Percentiles rank a stretch among this genome's conserved stretches.
Evolutionary conservation across 1,140 invertebrate genomes (phyloP).

Genomic region (Physella acuta): DNA sequence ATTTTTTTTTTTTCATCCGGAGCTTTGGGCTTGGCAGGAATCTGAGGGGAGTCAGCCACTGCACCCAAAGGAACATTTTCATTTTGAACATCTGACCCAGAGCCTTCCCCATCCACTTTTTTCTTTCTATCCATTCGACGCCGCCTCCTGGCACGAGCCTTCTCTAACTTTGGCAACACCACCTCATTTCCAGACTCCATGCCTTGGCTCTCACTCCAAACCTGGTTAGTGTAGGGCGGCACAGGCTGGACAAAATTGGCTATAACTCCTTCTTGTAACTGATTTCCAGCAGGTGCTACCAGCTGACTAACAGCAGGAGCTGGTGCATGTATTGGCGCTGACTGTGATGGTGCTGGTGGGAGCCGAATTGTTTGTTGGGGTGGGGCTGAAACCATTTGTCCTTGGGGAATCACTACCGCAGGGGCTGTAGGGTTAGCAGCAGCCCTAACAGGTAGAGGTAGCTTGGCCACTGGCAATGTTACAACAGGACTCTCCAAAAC

Average conservation of each 20-base stretch:
- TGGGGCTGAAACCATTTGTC: not conserved
- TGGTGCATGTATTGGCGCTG: not conserved
- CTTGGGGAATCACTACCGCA: too few relatives aligned
- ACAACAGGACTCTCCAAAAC: constrained; percentile 22
- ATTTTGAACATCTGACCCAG: constrained; percentile 10
- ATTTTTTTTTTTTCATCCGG: constrained; percentile 26
- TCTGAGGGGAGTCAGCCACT: not conserved
- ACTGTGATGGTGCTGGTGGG: not conserved
- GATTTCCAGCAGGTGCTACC: not conserved
- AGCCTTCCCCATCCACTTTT: constrained; percentile 17
- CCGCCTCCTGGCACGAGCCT: constrained; percentile 11
- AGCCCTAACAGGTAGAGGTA: not conserved
- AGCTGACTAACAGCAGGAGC: not conserved
- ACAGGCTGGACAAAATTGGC: too few relatives aligned
- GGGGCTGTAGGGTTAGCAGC: not conserved
- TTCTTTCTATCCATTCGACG: constrained; percentile 25
- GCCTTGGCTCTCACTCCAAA: constrained; percentile 12
- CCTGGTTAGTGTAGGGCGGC: not conserved
- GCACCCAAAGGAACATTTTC: constrained; percentile 4
- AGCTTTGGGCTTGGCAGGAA: not conserved
- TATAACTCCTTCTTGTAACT: not conserved
- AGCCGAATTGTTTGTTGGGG: not conserved
- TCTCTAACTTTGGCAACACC: constrained; percentile 24
- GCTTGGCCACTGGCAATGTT: not conserved
- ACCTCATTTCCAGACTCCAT: constrained; percentile 18